These are phyloP conservation scores for Corbicula japonica DNA, from an alignment of 2,888 invertebrate species.

Conservation along the genomic window DNA sequence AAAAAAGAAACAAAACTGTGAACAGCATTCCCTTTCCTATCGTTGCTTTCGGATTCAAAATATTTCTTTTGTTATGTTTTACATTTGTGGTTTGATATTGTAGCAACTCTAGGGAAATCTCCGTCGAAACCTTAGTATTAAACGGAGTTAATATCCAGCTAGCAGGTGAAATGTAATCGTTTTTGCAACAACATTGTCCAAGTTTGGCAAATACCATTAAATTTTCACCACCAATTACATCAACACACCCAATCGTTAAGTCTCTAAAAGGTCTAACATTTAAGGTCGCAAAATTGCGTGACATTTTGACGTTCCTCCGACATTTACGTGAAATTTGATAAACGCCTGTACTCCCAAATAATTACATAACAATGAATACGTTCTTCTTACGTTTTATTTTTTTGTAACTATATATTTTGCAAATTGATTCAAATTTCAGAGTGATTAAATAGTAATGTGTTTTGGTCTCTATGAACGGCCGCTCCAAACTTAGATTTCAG, in stretches of 20 bases:
- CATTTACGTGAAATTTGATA: constrained; percentile 24
- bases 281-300: constrained; percentile 13
- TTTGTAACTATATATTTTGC: constrained; percentile 23
- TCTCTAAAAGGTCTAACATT: too few relatives aligned
- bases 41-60: too few relatives aligned
- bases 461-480: constrained; percentile 8
- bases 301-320: constrained; percentile 3
- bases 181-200: too few relatives aligned
- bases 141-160: too few relatives aligned
- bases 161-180: too few relatives aligned
- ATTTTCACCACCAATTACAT: constrained; percentile 22
- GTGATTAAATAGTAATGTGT: constrained; percentile 24
- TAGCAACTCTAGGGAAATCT: too few relatives aligned
- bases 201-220: constrained; percentile 10
- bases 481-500: constrained; percentile 14
- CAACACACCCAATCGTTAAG: constrained; percentile 9
- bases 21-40: too few relatives aligned
- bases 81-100: too few relatives aligned
- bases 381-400: constrained; percentile 6
- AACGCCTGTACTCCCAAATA: constrained; percentile 8
- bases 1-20: too few relatives aligned
- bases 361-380: constrained; percentile 28
- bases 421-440: constrained; percentile 31
- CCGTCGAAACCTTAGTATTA: too few relatives aligned
- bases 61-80: too few relatives aligned